Conservation (phyloP, 2,888 invertebrate species). For the Lamproptera curius region DNA sequence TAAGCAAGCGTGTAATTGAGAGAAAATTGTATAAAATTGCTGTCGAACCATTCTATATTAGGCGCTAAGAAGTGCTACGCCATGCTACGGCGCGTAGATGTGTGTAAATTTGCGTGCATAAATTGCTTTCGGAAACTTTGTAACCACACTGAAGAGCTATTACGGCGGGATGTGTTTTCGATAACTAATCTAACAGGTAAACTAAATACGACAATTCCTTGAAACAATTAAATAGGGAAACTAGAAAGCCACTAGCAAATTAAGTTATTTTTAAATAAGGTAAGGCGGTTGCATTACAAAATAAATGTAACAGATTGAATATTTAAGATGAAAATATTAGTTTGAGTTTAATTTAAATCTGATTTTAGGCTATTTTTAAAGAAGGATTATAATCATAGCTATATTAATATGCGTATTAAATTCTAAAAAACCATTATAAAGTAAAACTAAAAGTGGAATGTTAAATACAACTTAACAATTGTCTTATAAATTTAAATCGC, state of each 20-base stretch:
- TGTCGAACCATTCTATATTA: not conserved
- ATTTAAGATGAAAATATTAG: too few relatives aligned
- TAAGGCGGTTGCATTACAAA: too few relatives aligned
- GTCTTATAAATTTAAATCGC: not conserved
- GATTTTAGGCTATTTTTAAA: too few relatives aligned
- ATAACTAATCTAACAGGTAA: slow-evolving; percentile 20
- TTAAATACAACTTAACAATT: too few relatives aligned
- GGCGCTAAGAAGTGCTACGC: slow-evolving; percentile 19
- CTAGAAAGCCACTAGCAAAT: too few relatives aligned
- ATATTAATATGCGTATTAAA: too few relatives aligned
- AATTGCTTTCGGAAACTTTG: slow-evolving; percentile 17
- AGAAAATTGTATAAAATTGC: not conserved
- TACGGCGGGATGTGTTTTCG: slow-evolving; percentile 11
- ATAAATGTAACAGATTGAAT: too few relatives aligned
- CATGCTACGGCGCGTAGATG: slow-evolving; percentile 10
- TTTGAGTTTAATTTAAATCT: too few relatives aligned
- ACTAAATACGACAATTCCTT: not conserved
- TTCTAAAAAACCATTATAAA: too few relatives aligned
- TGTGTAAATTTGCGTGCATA: slow-evolving; percentile 4
- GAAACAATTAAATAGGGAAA: not conserved
- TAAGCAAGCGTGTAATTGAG: not conserved
- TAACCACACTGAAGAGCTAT: slow-evolving; percentile 8
- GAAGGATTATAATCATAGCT: too few relatives aligned
- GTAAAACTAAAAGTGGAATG: too few relatives aligned
- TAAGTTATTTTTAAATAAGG: too few relatives aligned